These are phyloP conservation scores for Apoderus coryli DNA, from an alignment of 2,888 invertebrate species.

Conservation along the genomic window DNA sequence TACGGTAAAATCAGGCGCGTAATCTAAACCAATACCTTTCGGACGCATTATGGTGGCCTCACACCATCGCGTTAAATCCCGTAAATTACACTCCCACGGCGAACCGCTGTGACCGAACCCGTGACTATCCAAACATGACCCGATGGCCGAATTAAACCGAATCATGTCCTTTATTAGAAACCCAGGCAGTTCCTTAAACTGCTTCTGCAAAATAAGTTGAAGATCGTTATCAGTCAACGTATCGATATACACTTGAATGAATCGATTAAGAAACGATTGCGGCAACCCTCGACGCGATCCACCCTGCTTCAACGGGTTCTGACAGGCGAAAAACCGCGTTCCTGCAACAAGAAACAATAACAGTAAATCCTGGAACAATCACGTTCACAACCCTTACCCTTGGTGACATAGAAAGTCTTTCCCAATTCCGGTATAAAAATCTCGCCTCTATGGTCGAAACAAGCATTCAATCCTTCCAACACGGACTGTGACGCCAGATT, in stretches of 20 bases:
- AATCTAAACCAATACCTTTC: constrained; percentile 15
- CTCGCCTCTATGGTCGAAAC: constrained; percentile 93
- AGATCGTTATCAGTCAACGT: constrained; percentile 52
- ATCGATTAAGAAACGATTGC: constrained; percentile 91
- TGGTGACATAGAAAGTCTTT: constrained; percentile 63
- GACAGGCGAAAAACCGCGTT: constrained; percentile 91
- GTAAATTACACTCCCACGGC: constrained; percentile 94
- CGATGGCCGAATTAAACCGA: constrained; percentile 57
- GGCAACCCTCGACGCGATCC: constrained; percentile 93
- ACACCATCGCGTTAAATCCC: constrained; percentile 91
- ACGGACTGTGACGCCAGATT: constrained; percentile 98
- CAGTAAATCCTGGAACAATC: constrained; percentile 1
- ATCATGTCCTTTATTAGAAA: constrained; percentile 58
- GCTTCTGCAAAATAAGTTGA: constrained; percentile 46
- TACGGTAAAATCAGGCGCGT: constrained; percentile 42
- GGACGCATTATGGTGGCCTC: constrained; percentile 13
- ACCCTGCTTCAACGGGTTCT: constrained; percentile 93
- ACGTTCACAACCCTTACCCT: constrained; percentile 21
- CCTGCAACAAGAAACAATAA: constrained; percentile 25
- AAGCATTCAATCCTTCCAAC: constrained; percentile 95
- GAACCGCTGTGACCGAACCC: constrained; percentile 69
- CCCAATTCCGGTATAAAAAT: constrained; percentile 91
- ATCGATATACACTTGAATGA: constrained; percentile 73
- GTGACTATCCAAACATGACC: constrained; percentile 45
- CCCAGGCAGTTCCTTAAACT: constrained; percentile 46